Evolutionary conservation across 2,797 vertebrate species (phyloP), one percentile per base, ranked within the genome.

Genomic region (Phrynocephalus forsythii): DNA sequence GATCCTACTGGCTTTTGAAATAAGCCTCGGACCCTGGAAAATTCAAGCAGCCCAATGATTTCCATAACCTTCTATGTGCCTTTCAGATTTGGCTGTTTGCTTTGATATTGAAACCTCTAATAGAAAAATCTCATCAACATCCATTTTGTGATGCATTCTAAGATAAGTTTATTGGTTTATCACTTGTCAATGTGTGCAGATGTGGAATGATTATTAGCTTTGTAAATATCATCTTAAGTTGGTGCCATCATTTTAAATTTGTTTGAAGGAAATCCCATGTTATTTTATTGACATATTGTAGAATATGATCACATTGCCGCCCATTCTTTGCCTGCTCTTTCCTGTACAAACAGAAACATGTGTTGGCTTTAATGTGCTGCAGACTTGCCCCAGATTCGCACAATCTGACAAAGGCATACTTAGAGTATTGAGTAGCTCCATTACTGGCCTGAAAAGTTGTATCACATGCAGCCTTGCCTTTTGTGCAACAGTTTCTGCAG

Each of bases 201-300:
- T 84, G 26, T 63, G 30, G 56, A 11, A 73, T 84, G 52, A 44
- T 75, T 63, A 63, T 84, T 26, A 28, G 50, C 52, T 60, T 83
- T 73, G 30, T n/a, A 83, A 50, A 33, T 60, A 13, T 13, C 30
- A 73, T 83, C 50, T 73, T 30, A 60, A 33, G 71, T 33, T 72
- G 48, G 68, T 72, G 67, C 52, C 50, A 72, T 50, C 68, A 56
- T 71, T 50, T 24, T 72, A 52, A 60, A 73, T 84, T 73, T 73
- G 50, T 60, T 52, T 73, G 30, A 84, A 85, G 71, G 63, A 85
- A 67, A 77, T 48, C n/a, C 44, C 15, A 22, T 30, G 30, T 16
- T 38, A 68, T 85, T 85, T 78, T 79, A 69, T 68, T 76, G 72
- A 28, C 73, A 77, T 33, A 66, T 85, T 85, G 44, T 28, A 68